Conservation (phyloP, 2,113 vertebrate species). For the Motacilla tschutschensis region DNA sequence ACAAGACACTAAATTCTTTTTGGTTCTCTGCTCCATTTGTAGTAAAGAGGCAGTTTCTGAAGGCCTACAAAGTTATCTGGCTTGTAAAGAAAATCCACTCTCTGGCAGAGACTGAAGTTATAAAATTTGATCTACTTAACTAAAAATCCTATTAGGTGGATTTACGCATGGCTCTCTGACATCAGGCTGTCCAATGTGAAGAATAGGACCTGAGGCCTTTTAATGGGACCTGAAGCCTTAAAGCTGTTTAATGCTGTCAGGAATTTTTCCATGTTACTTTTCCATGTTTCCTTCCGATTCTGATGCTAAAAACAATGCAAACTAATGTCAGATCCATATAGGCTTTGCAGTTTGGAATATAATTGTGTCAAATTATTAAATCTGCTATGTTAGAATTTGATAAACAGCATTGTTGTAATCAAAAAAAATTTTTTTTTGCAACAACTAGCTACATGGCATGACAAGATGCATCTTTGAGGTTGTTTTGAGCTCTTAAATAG, state of each 20-base stretch:
- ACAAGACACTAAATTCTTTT: background rate
- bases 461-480: background rate
- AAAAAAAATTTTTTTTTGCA: background rate
- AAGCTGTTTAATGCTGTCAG: background rate
- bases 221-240: background rate
- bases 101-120: background rate
- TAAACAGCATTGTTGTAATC: background rate
- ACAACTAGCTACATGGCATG: background rate
- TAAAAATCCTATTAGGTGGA: conserved; percentile 58
- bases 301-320: background rate
- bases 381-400: background rate
- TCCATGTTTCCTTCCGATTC: background rate
- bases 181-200: conserved; percentile 8
- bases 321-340: background rate
- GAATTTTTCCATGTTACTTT: conserved; percentile 8
- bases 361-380: background rate
- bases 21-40: background rate
- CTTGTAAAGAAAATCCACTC: conserved; percentile 21
- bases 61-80: conserved; percentile 14
- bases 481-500: background rate
- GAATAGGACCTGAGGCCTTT: conserved; percentile 8
- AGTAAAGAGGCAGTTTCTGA: background rate
- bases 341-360: background rate
- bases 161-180: conserved; percentile 15
- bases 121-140: conserved; percentile 55